Base-by-base conservation (phyloP, 2,113 vertebrate genomes). In the Leptobrachium leishanense region DNA sequence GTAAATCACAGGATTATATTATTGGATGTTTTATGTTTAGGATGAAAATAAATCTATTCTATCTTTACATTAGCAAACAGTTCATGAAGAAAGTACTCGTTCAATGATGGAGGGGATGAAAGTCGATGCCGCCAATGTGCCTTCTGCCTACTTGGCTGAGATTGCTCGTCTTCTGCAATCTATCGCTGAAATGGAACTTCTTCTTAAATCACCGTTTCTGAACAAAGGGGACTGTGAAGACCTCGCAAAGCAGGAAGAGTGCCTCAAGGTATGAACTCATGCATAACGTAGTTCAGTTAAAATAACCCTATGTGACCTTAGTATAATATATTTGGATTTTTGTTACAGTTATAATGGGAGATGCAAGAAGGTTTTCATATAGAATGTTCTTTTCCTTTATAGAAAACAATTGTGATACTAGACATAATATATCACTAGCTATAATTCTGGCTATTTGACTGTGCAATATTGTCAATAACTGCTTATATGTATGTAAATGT, bases 171-270 rank as follows among this genome's bases (percentile, higher is more conserved):
- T 97, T 81, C 90, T 94, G 73, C 92, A 95, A 84, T 91, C 90
- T 11, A 92, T 98, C 83, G 92, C 94, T 8, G 95, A 96, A 88
- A 92, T 95, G 20, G 95, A 97, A 87, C 93, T 94, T 81, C 89
- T 91, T 84, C 92, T 99, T 86, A 95, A 93, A 88, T 95, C 95
- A 82, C 94, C 95, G 8, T 93, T 92, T 78, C 95, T 95, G 85
- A 92, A 92, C 91, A 94, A 91, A 43, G 94, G 93, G 64, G 91
- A 94, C 40, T 97, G 83, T 86, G 95, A 96, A 83, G 93, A 98
- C 84, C 90, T 96, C 83, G 91, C 92, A 78, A 95, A 94, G 85
- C 95, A 98, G 83, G 95, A 98, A 74, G 90, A 91, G 43, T 95
- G 94, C 88, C 92, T 99, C 77, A 95, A 96, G 96, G 98, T 99